Evolutionary conservation across 2,797 vertebrate genomes (phyloP), one percentile per base, ranked within the genome.

Genomic region (Leptodactylus fallax): DNA sequence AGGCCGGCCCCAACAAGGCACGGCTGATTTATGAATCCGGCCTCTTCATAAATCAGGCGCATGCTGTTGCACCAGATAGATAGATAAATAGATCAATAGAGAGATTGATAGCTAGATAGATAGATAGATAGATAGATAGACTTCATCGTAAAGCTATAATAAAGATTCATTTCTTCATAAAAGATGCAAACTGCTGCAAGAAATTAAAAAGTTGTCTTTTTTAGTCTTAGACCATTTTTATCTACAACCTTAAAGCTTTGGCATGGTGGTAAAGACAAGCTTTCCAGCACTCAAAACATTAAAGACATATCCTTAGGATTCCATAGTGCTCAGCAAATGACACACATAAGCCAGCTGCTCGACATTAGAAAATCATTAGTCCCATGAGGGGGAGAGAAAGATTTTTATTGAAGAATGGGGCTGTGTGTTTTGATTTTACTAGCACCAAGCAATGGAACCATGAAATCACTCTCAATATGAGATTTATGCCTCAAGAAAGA

Each of bases 351-450:
- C 90, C 92, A 93, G 92, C 93, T 94, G 92, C 88, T 90, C 87
- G 90, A 90, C 49, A 90, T 88, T 87, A 90, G 90, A 90, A 92
- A 93, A 89, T 92, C 90, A 92, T 88, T 91, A 90, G 90, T 92
- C 92, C 90, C 91, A 69, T 21, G 87, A 89, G 91, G 91, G 74
- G 65, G 65, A 89, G 90, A 90, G 81, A 93, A 88, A 88, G 90
- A 90, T 86, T 91, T 92, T 93, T 92, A 93, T 77, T 91, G 90
- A 87, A 9, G 0, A 53, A 86, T 91, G 83, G 87, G 91, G 91
- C 91, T 91, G 90, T 92, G 92, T 93, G 92, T 90, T 93, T 91
- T 92, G 85, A 88, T 91, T 91, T 93, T 90, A 87, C 91, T 90
- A 91, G 92, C 91, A 91, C 92, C 90, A 87, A 81, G 87, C 91